Percentiles rank a stretch among this genome's conserved stretches.
phyloP scores from a whole-genome alignment of 2,797 vertebrate species.

The Chromis chromis region DNA sequence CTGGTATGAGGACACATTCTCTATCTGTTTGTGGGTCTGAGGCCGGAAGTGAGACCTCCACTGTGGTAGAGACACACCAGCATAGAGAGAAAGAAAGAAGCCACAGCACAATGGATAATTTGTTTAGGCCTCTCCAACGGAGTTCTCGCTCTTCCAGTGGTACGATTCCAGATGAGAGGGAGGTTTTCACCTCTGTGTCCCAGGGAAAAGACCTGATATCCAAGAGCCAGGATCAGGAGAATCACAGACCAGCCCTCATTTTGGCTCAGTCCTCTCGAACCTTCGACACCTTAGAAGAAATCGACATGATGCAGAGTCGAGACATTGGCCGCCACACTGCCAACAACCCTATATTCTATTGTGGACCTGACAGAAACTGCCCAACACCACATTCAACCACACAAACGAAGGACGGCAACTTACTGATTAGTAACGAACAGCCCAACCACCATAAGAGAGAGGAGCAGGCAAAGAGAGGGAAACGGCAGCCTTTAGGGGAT shows the following conservation, averaged over 20 bases:
- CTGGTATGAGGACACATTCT: constrained; percentile 58
- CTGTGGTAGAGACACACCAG: constrained; percentile 54
- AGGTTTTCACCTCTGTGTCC: constrained; percentile 40
- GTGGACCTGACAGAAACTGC: constrained; percentile 77
- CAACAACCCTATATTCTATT: constrained; percentile 80
- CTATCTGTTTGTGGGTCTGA: constrained; percentile 69
- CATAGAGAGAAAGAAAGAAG: constrained; percentile 72
- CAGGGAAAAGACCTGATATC: constrained; percentile 47
- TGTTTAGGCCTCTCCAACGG: constrained; percentile 69
- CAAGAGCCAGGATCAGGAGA: constrained; percentile 65
- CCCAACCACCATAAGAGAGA: constrained; percentile 57
- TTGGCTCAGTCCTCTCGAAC: constrained; percentile 54
- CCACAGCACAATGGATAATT: constrained; percentile 77
- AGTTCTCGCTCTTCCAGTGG: constrained; percentile 62
- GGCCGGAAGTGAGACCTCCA: constrained; percentile 52
- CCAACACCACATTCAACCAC: constrained; percentile 30
- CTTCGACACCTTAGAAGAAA: constrained; percentile 68
- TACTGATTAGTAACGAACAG: constrained; percentile 55
- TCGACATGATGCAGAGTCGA: constrained; percentile 66
- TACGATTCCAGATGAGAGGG: constrained; percentile 57
- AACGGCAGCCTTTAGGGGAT: constrained; percentile 65
- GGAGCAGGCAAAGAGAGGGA: constrained; percentile 65
- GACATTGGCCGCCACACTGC: constrained; percentile 68
- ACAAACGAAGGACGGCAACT: constrained; percentile 38
- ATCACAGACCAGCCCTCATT: constrained; percentile 39